Evolutionary conservation across 2,888 invertebrate species (phyloP).

Genomic region (Synanthedon myopaeformis): DNA sequence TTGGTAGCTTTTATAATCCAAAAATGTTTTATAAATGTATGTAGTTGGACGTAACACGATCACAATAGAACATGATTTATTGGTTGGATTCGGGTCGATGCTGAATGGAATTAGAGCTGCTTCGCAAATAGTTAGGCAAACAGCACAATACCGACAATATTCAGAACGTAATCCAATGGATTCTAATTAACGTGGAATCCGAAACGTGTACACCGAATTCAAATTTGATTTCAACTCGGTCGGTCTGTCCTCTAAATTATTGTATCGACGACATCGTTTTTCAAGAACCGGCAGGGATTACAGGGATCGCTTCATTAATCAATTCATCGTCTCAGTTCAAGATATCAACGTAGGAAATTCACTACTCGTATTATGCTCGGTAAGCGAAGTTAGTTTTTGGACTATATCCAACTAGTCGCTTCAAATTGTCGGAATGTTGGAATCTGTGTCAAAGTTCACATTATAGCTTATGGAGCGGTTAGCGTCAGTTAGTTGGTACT

Average conservation of each 20-base stretch:
- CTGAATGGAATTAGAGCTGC: not conserved
- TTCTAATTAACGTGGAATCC: not conserved
- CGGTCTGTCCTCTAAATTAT: too few relatives aligned
- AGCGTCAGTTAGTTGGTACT: not conserved
- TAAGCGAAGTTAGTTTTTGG: not conserved
- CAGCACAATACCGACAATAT: not conserved
- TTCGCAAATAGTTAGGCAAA: not conserved
- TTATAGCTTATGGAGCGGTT: not conserved
- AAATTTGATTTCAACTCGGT: not conserved
- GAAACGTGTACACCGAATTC: not conserved
- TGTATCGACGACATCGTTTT: too few relatives aligned
- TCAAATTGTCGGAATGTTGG: conserved; percentile 7
- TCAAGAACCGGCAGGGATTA: too few relatives aligned
- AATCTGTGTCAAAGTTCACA: conserved; percentile 10
- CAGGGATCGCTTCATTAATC: too few relatives aligned
- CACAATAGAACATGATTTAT: not conserved
- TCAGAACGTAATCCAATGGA: not conserved
- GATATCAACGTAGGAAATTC: not conserved
- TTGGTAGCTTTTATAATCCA: too few relatives aligned
- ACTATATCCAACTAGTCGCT: not conserved
- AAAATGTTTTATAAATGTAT: too few relatives aligned
- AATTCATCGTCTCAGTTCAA: too few relatives aligned
- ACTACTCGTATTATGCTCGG: not conserved
- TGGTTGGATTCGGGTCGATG: not conserved
- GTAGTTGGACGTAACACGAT: too few relatives aligned